phyloP scores from a whole-genome alignment of 2,888 invertebrate species.

The Drosophila anomalipes region DNA sequence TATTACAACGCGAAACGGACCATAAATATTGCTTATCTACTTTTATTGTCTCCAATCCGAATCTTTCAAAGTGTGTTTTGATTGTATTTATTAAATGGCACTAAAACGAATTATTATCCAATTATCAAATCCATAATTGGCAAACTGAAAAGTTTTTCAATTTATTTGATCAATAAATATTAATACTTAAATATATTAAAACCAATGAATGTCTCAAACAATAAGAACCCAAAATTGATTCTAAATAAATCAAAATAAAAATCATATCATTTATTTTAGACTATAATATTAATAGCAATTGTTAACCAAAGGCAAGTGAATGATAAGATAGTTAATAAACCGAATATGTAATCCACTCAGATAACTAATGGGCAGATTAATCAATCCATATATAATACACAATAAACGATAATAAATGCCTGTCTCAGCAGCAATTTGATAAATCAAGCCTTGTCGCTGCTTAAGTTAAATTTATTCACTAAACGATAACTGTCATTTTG shows the following conservation, averaged over 20 bases:
- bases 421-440: not conserved
- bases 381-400: not conserved
- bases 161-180: not conserved
- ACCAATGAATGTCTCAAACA: not conserved
- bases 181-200: not conserved
- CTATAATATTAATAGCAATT: not conserved
- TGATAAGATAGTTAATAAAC: not conserved
- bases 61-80: not conserved
- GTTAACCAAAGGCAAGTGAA: not conserved
- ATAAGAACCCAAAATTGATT: not conserved
- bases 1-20: not conserved
- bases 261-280: not conserved
- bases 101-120: not conserved
- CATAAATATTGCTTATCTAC: not conserved
- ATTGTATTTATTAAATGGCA: not conserved
- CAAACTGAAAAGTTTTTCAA: not conserved
- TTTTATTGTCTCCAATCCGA: not conserved
- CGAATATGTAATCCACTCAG: not conserved
- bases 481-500: not conserved
- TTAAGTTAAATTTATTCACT: not conserved
- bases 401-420: not conserved
- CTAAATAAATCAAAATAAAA: not conserved
- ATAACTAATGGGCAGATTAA: not conserved
- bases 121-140: not conserved
- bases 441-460: not conserved